Base-by-base conservation (phyloP, 2,888 invertebrate species). In the Dexiosoma caninum region DNA sequence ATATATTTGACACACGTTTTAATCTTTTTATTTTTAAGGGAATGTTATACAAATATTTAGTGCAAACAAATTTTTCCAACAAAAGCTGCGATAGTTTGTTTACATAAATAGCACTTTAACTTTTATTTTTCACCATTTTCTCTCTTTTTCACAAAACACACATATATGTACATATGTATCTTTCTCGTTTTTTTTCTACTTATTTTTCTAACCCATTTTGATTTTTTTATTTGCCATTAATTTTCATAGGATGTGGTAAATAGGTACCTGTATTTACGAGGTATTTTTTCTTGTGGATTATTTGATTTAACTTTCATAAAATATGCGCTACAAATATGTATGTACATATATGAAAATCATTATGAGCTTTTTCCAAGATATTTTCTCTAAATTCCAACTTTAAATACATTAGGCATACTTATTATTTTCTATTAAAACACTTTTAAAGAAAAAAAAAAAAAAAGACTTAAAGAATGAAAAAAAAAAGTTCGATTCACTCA, bases 51-150 rank as follows among this genome's bases (percentile, higher is more conserved):
- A 14, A 49, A 57, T 62, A 60, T 64, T 74, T 37, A 7, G 10
- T 4, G n/a, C n/a, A 64, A 37, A 23, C 30, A 42, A 16, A 23
- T 75, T 59, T 59, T 60, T 57, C 37, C n/a, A 46, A 74, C 37
- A 40, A 46, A n/a, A 57, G 42, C 16, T 37, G 62, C 35, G 37
- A 55, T 71, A 37, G 27, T 51, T 53, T 62, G 42, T 70, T 70
- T 70, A 59, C 57, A 70, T 42, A 69, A 42, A 76, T 75, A 46
- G 55, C 55, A 46, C 64, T 55, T 74, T 67, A 55, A 57, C 53
- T 27, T 77, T 69, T 53, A 44, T 62, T 62, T 70, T 53, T 27
- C 23, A 19, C 51, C 57, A 49, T 70, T 40, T 70, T 62, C 16
- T 55, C 35, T 51, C 4, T 37, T 60, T 70, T 69, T 44, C 27